Evolutionary conservation across 2,888 invertebrate genomes (phyloP).

Genomic region (Idaea straminata): DNA sequence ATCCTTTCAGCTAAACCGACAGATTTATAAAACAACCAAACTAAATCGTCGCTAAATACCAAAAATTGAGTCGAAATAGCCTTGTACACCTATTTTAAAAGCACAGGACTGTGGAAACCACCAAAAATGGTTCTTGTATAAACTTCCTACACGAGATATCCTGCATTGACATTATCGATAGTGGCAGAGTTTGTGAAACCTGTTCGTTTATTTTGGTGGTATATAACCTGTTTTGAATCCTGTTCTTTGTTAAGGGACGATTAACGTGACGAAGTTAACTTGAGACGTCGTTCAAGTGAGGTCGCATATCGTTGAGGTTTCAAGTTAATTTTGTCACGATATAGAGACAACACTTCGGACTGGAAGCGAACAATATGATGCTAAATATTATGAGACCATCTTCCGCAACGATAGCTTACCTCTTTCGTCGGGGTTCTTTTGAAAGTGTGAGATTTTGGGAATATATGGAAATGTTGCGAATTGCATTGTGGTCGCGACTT

Average conservation of each 20-base stretch:
- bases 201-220: not conserved
- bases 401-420: no score
- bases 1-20: not conserved
- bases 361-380: not conserved
- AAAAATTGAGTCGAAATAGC: not conserved
- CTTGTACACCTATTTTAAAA: not conserved
- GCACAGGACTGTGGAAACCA: not conserved
- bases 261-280: no score
- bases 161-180: not conserved
- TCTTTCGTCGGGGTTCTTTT: no score
- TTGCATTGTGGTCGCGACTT: no score
- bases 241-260: not conserved
- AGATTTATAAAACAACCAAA: not conserved
- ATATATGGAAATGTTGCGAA: no score
- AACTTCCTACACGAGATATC: not conserved
- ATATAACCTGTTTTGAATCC: not conserved
- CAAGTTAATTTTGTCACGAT: no score
- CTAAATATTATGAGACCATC: no score
- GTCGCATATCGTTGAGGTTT: no score
- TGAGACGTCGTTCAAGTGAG: no score
- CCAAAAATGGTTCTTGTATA: not conserved
- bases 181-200: not conserved
- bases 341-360: not conserved
- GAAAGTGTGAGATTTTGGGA: no score
- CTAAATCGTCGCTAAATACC: not conserved